Evolutionary conservation across 2,113 vertebrate genomes (phyloP), one percentile per base, ranked within the genome.

Genomic region (Aythya baeri): DNA sequence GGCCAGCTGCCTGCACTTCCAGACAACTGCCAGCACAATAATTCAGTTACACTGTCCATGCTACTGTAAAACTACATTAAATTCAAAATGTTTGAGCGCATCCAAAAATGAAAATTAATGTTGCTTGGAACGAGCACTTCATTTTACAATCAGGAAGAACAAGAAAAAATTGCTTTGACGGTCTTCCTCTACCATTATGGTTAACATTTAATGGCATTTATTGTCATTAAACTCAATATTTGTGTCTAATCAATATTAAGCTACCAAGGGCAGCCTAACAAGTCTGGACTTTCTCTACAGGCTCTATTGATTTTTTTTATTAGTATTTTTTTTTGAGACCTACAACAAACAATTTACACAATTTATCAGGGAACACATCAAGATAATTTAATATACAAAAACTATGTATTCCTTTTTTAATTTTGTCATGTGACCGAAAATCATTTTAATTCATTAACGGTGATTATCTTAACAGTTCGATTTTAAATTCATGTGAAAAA

Each of bases 311-410:
- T 96, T 95, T 82, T 7, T 34, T 86, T 75, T 87, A 85, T 55
- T 96, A 49, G 46, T 49, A 49, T 94, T 79, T 8, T 27, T 27
- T n/a, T 88, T 84, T 58, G 38, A 89, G 88, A 21, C 50, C 61
- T 74, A 79, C 84, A 93, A 92, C 63, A 92, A 95, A 96, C 49
- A 84, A 95, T 85, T 94, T 80, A 78, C 63, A 88, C 89, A 91
- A 96, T 92, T 96, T 83, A 93, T 87, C 91, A 92, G 75, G 32
- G 58, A 92, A 94, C 54, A 89, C 32, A 67, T 74, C 52, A 87
- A 88, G 93, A 86, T 87, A 93, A 97, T 97, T 97, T 95, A 95
- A 96, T 97, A 94, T 97, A 73, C 67, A 88, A 62, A 95, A 76
- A 7, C 73, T 81, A 81, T 72, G 77, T 62, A 91, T 67, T 80